Conservation (phyloP, 1,140 invertebrate species). For the Cotesia chilonis region DNA sequence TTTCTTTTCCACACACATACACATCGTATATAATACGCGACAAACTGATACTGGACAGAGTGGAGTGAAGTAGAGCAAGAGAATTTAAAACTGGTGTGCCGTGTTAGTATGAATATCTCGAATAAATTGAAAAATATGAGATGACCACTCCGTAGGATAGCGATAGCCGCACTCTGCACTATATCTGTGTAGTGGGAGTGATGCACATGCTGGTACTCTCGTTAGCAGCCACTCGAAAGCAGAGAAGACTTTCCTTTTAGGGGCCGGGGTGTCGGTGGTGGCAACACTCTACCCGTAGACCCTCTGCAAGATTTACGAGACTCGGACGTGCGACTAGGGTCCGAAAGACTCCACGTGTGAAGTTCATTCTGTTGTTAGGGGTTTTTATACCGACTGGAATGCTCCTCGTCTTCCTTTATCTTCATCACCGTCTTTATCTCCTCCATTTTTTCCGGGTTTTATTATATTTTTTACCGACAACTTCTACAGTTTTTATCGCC, state of each 20-base stretch:
- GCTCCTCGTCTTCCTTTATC: not conserved
- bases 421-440: not conserved
- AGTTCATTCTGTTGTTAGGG: not conserved
- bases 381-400: not conserved
- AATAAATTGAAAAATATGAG: constrained; percentile 27
- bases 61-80: not conserved
- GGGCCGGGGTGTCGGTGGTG: not conserved
- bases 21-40: too few species aligned
- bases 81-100: not conserved
- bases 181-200: not conserved
- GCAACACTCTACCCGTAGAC: constrained; percentile 6
- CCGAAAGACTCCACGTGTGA: constrained; percentile 22
- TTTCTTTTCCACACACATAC: not conserved
- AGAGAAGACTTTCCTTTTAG: not conserved
- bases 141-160: not conserved
- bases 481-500: not conserved
- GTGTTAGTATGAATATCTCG: not conserved
- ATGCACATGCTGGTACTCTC: constrained; percentile 22
- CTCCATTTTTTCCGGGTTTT: not conserved
- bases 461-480: constrained; percentile 1
- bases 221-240: constrained; percentile 26
- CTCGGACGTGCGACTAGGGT: constrained; percentile 19
- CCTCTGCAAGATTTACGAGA: constrained; percentile 30
- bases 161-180: not conserved
- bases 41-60: not conserved